phyloP scores from a whole-genome alignment of 92 coral and sea anemone genomes.

The Porites lobata region DNA sequence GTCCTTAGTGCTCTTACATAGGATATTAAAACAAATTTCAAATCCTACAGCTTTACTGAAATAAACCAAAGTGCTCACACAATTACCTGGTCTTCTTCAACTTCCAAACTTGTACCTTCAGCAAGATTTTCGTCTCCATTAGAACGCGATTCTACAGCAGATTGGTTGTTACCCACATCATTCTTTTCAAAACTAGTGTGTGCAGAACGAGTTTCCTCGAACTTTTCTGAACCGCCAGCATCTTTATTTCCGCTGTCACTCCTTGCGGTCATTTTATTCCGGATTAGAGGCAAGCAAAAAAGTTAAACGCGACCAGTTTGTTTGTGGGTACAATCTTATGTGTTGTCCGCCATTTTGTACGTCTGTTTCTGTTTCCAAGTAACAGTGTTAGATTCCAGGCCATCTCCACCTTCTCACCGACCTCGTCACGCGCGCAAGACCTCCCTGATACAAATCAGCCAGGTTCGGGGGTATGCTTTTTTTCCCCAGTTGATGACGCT shows the following conservation, averaged over 20 bases:
- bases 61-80: no score
- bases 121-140: neutral
- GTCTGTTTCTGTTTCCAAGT: slow-evolving; percentile 41
- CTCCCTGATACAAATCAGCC: no score
- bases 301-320: neutral
- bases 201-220: neutral
- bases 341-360: slow-evolving; percentile 52
- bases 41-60: no score
- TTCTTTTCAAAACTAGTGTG: neutral
- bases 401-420: no score
- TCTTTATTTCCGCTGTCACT: neutral
- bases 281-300: neutral
- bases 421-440: no score
- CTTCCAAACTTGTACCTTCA: neutral
- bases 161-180: neutral
- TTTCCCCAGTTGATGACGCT: no score
- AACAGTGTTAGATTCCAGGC: slow-evolving; percentile 16
- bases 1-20: no score
- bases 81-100: slow-evolving; percentile 38
- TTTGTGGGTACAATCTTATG: neutral
- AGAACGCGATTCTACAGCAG: slow-evolving; percentile 22
- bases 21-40: no score
- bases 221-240: neutral
- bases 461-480: no score
- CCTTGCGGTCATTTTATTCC: slow-evolving; percentile 19